These are phyloP conservation scores for Oryzias dopingdopingensis DNA, from an alignment of 2,797 vertebrate genomes.

Conservation along the genomic window DNA sequence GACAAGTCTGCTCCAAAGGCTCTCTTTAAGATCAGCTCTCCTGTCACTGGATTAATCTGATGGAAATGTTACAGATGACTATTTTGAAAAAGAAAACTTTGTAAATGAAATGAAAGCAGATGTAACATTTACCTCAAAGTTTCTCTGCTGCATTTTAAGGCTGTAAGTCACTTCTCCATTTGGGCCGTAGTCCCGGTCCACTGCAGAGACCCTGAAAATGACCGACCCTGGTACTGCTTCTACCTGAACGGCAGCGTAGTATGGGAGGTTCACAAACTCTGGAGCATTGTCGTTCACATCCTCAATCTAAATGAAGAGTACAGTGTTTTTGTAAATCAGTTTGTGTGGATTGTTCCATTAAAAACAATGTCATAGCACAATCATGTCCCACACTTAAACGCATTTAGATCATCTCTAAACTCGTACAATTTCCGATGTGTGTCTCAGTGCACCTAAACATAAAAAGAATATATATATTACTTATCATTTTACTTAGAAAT, in stretches of 20 bases:
- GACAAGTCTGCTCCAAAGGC: constrained; percentile 85
- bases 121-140: constrained; percentile 82
- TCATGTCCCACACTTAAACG: too few species aligned
- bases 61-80: neutral
- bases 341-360: too few species aligned
- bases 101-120: neutral
- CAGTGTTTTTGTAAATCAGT: neutral
- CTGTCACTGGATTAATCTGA: constrained; percentile 76
- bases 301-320: constrained; percentile 74
- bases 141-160: constrained; percentile 83
- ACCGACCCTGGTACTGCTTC: constrained; percentile 84
- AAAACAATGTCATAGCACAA: too few species aligned
- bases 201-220: constrained; percentile 85
- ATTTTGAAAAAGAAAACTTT: neutral
- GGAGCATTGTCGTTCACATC: constrained; percentile 95
- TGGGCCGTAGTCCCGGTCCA: constrained; percentile 83
- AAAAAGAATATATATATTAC: too few species aligned
- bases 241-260: constrained; percentile 91
- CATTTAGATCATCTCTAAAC: too few species aligned
- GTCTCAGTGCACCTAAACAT: too few species aligned
- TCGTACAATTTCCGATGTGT: too few species aligned
- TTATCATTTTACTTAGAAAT: too few species aligned
- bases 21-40: constrained; percentile 87
- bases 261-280: constrained; percentile 90
- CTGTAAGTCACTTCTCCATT: constrained; percentile 89